Evolutionary conservation across 2,113 vertebrate genomes (phyloP).

Genomic region (Etia nguti): DNA sequence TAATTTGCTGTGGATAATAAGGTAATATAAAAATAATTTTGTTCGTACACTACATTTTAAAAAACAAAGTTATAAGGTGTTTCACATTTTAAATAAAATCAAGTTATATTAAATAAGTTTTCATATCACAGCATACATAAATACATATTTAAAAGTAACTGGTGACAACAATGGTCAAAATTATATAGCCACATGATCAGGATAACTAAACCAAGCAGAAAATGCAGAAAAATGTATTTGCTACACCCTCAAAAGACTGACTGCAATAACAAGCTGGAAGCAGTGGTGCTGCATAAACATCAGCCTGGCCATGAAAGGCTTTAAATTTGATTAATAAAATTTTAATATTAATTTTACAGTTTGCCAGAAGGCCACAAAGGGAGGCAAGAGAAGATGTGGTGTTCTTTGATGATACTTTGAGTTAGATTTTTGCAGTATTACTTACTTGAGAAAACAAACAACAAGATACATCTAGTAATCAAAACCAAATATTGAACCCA

Average conservation of each 20-base stretch:
- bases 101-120: fast-evolving
- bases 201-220: fast-evolving
- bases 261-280: fast-evolving
- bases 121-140: fast-evolving
- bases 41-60: fast-evolving
- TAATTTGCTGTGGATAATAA: fast-evolving
- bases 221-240: neutral
- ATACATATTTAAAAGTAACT: fast-evolving
- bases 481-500: fast-evolving
- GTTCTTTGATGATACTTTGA: fast-evolving
- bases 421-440: neutral
- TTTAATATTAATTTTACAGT: neutral
- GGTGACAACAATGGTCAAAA: fast-evolving
- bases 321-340: fast-evolving
- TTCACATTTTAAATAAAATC: neutral
- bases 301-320: fast-evolving
- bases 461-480: fast-evolving
- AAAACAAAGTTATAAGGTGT: fast-evolving
- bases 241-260: fast-evolving
- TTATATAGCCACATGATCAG: fast-evolving
- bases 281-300: neutral
- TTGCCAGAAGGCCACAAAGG: fast-evolving
- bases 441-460: fast-evolving
- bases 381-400: fast-evolving
- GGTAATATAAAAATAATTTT: fast-evolving